Base-by-base conservation (phyloP, 2,888 invertebrate genomes). In the Sminthurides aquaticus region DNA sequence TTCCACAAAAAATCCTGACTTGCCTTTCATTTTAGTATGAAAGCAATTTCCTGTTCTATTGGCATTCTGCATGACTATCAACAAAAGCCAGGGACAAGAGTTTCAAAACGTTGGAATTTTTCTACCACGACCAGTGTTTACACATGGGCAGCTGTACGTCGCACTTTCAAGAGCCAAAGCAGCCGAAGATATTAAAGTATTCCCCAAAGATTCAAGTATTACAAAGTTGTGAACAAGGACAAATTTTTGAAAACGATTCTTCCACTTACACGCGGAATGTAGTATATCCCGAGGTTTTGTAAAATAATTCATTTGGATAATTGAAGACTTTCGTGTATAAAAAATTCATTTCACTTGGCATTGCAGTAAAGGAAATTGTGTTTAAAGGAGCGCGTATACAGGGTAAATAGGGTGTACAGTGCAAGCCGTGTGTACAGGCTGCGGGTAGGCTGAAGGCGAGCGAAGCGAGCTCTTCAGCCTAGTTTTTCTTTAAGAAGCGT, bases 11-110 rank as follows among this genome's bases (percentile, higher is more conserved):
- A 24, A 22, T 20, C 3, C 52, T n/a, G 22, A 34, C 29, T 24
- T 43, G 18, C 74, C 68, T 54, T 67, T 71, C 43, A 70, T 73
- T 49, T 71, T 75, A 61, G 69, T 71, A 67, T 60, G 74, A 55
- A 49, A 73, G 26, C 73, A 74, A 69, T 76, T 75, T 69, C 75
- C 75, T 49, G 65, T 76, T 15, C 66, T 67, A 58, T 66, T 73
- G 20, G 69, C 74, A 29, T 76, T 75, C 65, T 74, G 55, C n/a
- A 65, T 65, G 57, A 60, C 60, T 1, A 64, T 68, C 27, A 68
- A 67, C 64, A 68, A 67, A 54, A 26, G 54, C 11, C 66, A 68
- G 28, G 64, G 64, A 2, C 66, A 68, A 52, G 58, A 69, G 24
- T 55, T 72, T 2, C 54, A 65, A 18, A 27, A 29, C 11, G 65